A percentile compares a stretch with the other conserved stretches of the same genome.
These are phyloP conservation scores for Halichoerus grypus DNA, from an alignment of 2,113 vertebrate species.

Conservation along the genomic window DNA sequence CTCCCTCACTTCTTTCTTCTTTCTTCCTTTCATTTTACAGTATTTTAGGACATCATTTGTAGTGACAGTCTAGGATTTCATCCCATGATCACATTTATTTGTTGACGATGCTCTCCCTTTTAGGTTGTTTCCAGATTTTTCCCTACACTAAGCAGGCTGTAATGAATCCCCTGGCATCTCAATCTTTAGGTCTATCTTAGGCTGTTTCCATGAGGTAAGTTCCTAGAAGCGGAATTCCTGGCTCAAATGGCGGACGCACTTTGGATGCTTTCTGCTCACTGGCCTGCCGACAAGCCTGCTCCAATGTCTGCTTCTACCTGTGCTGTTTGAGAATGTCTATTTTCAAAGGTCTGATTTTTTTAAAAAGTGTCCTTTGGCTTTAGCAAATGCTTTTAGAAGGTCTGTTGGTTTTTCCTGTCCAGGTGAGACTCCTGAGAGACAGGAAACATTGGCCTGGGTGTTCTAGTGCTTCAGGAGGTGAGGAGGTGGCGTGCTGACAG, in stretches of 20 bases:
- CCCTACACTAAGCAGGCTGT: not conserved
- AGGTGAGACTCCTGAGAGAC: not conserved
- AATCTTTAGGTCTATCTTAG: not conserved
- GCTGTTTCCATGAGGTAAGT: not conserved
- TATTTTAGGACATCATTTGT: not conserved
- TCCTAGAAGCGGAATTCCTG: conserved; percentile 52
- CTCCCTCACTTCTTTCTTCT: too few species aligned
- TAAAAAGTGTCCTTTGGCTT: not conserved
- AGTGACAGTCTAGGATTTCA: not conserved
- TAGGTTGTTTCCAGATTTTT: not conserved
- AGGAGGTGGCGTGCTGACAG: not conserved
- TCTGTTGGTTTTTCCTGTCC: not conserved
- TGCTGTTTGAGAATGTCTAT: not conserved
- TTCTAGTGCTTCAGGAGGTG: not conserved
- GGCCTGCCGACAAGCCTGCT: not conserved
- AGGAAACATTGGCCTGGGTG: not conserved
- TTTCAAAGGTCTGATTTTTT: conserved; percentile 34
- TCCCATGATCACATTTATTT: not conserved
- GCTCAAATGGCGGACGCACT: not conserved
- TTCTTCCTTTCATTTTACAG: not conserved
- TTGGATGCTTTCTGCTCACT: conserved; percentile 40
- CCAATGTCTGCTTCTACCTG: not conserved
- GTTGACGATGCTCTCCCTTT: not conserved
- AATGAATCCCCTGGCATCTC: not conserved
- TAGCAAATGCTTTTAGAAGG: not conserved